Evolutionary conservation across 2,888 invertebrate species (phyloP).

Genomic region (Strigamia transsilvanica): DNA sequence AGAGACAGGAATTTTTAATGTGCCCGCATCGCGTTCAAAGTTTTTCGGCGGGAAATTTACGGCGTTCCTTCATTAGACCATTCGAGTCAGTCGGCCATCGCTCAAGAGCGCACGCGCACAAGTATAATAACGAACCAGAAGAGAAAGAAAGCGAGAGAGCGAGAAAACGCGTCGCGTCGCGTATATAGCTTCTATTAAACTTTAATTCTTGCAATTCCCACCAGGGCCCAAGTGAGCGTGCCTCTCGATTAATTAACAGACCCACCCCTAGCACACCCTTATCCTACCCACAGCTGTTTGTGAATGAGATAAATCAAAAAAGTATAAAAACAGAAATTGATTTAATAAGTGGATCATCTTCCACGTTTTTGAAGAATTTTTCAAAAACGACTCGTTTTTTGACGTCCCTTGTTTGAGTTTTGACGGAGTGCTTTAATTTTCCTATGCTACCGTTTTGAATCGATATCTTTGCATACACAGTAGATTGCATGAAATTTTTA

Average conservation of each 20-base stretch:
- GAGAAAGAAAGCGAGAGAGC: neutral
- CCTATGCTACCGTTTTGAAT: constrained; percentile 29
- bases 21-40: constrained; percentile 43
- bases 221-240: constrained; percentile 24
- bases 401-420: constrained; percentile 28
- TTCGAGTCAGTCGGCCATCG: constrained; percentile 26
- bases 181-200: constrained; percentile 25
- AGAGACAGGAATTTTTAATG: constrained; percentile 49
- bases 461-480: constrained; percentile 46
- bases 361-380: neutral
- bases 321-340: neutral
- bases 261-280: constrained; percentile 10
- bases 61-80: constrained; percentile 40
- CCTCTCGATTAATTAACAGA: constrained; percentile 36
- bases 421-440: constrained; percentile 47
- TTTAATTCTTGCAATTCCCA: constrained; percentile 51
- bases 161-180: constrained; percentile 25
- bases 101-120: constrained; percentile 12
- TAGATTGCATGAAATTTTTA: constrained; percentile 48
- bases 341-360: constrained; percentile 4
- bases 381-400: neutral
- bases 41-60: constrained; percentile 50
- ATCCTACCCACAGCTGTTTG: constrained; percentile 27
- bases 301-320: constrained; percentile 22
- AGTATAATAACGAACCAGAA: neutral